A percentile compares a stretch with the other conserved stretches of the same genome.
phyloP scores from a whole-genome alignment of 2,797 vertebrate genomes.

The Streptopelia turtur region DNA sequence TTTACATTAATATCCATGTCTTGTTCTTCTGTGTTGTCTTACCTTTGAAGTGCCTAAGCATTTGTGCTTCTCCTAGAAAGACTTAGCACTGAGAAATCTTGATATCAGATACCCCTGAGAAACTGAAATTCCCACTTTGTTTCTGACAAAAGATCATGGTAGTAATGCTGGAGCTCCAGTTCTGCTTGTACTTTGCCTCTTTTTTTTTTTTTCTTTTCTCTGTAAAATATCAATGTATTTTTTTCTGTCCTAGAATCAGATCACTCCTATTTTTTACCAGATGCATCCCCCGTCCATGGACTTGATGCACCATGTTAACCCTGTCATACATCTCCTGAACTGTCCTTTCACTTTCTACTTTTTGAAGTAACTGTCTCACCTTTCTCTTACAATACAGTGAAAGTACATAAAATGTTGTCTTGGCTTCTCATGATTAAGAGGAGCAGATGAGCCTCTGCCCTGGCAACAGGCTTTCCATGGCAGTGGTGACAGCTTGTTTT shows the following conservation, averaged over 20 bases:
- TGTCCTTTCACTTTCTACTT: neutral
- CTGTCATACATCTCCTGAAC: neutral
- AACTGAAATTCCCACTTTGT: neutral
- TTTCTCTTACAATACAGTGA: neutral
- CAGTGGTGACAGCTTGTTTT: neutral
- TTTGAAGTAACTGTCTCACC: neutral
- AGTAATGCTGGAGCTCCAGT: neutral
- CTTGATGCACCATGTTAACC: neutral
- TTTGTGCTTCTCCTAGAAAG: neutral
- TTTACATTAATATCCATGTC: slow-evolving; percentile 6
- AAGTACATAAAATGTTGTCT: neutral
- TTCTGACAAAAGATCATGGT: neutral
- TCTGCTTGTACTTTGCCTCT: neutral
- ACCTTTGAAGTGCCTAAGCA: neutral
- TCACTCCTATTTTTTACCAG: neutral
- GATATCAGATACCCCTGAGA: neutral
- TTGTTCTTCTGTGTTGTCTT: neutral
- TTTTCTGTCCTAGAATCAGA: neutral
- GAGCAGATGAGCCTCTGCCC: neutral
- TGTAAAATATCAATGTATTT: neutral
- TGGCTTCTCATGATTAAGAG: neutral
- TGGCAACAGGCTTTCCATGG: neutral
- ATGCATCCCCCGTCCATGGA: accelerated
- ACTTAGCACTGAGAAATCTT: neutral
- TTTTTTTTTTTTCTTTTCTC: neutral